These are phyloP conservation scores for Artemia franciscana DNA, from an alignment of 1,140 invertebrate species.

Conservation along the genomic window DNA sequence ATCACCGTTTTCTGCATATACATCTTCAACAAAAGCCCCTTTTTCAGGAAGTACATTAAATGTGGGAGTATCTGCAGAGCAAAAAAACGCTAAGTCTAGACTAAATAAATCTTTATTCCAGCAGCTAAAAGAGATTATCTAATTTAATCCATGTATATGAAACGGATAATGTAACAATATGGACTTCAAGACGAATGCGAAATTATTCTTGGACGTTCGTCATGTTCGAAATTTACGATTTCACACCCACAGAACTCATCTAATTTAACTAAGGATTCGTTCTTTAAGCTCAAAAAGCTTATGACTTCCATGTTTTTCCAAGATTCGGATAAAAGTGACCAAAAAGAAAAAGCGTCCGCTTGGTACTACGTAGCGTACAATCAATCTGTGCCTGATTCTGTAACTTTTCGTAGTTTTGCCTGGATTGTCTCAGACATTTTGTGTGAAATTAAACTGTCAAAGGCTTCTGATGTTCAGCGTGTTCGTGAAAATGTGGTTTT, in stretches of 20 bases:
- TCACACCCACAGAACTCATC: neutral
- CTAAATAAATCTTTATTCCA: neutral
- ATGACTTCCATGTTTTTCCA: neutral
- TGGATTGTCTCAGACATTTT: conserved; percentile 2
- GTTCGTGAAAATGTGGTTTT: neutral
- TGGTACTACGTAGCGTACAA: conserved; percentile 4
- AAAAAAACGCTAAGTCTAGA: no score
- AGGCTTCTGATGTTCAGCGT: neutral
- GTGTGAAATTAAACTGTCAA: neutral
- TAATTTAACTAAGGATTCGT: neutral
- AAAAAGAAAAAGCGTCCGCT: neutral
- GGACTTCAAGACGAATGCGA: neutral
- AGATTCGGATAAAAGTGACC: neutral
- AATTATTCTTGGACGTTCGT: neutral
- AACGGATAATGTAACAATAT: neutral
- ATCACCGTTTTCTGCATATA: no score
- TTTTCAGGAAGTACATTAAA: no score
- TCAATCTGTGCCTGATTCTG: neutral
- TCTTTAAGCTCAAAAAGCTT: neutral
- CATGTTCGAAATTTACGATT: neutral
- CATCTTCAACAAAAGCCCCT: no score
- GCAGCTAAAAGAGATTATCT: neutral
- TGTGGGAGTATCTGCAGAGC: no score
- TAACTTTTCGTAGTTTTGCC: neutral
- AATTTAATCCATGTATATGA: neutral